Percentiles rank a stretch among this genome's conserved stretches.
phyloP scores from a whole-genome alignment of 2,113 vertebrate species.

The Jaculus jaculus region DNA sequence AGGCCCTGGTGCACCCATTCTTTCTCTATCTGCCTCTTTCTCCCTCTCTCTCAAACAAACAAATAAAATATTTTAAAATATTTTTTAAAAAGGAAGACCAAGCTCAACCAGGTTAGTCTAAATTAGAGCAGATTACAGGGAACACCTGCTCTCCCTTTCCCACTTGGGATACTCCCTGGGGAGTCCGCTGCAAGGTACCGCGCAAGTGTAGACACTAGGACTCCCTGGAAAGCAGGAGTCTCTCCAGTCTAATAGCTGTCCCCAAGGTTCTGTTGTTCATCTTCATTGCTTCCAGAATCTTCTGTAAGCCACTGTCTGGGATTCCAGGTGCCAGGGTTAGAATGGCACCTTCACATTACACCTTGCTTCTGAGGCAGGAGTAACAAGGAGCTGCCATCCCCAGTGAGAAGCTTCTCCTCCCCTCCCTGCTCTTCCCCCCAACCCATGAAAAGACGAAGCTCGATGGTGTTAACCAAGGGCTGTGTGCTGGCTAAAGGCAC shows the following conservation, averaged over 20 bases:
- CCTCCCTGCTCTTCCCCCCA: too few relatives aligned
- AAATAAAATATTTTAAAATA: too few relatives aligned
- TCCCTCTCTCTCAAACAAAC: too few relatives aligned
- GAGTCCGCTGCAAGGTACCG: rapidly evolving
- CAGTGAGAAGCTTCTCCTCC: rapidly evolving
- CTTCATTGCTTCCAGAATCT: neutral
- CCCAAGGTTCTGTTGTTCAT: neutral
- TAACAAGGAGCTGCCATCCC: too few relatives aligned
- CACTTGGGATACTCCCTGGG: neutral
- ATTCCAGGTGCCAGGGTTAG: neutral
- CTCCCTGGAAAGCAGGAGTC: neutral
- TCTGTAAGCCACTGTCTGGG: neutral
- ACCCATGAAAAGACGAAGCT: neutral
- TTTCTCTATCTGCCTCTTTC: too few relatives aligned
- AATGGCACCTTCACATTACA: rapidly evolving
- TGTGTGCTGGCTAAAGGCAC: neutral
- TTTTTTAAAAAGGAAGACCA: too few relatives aligned
- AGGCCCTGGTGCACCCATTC: too few relatives aligned
- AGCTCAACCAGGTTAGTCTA: neutral
- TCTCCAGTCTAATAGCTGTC: neutral
- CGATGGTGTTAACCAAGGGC: rapidly evolving
- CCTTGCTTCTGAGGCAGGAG: neutral
- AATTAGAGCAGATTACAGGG: rapidly evolving
- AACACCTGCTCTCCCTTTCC: neutral
- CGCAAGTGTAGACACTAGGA: neutral